A percentile compares a stretch with the other conserved stretches of the same genome.
Evolutionary conservation across 1,140 invertebrate species (phyloP).

Genomic region (Drosophila sp.): DNA sequence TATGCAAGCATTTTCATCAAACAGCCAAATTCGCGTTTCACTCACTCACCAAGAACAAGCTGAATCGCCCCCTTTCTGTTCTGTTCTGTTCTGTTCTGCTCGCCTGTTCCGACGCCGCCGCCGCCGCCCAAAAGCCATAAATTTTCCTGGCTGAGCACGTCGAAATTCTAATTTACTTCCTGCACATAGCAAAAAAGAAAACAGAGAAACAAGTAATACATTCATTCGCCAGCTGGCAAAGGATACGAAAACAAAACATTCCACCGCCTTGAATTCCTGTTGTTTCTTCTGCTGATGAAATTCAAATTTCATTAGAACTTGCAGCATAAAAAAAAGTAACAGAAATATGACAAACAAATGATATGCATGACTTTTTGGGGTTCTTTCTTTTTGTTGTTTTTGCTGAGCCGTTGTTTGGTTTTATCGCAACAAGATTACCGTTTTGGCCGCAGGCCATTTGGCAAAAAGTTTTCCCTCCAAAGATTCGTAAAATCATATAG

Average conservation of each 20-base stretch:
- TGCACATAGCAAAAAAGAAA: slow-evolving; percentile 23
- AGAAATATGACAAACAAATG: slow-evolving; percentile 56
- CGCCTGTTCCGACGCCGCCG: neutral
- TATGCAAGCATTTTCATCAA: slow-evolving; percentile 48
- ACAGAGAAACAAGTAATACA: neutral
- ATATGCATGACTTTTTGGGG: slow-evolving; percentile 53
- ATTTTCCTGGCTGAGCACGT: slow-evolving; percentile 57
- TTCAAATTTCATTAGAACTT: slow-evolving; percentile 65
- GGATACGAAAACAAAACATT: slow-evolving; percentile 36
- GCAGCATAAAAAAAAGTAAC: slow-evolving; percentile 47
- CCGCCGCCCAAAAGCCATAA: slow-evolving; percentile 50
- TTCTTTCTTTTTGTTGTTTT: neutral
- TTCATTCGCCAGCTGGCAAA: slow-evolving; percentile 11
- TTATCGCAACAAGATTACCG: slow-evolving; percentile 38
- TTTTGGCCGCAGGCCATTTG: slow-evolving; percentile 35
- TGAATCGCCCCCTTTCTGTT: neutral
- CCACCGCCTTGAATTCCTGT: slow-evolving; percentile 27
- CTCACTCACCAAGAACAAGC: neutral
- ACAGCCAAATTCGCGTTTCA: slow-evolving; percentile 34
- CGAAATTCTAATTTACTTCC: slow-evolving; percentile 68
- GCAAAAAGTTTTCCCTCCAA: slow-evolving; percentile 17
- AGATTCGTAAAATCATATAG: neutral
- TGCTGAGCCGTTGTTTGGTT: slow-evolving; percentile 1
- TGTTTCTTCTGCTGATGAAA: slow-evolving; percentile 46
- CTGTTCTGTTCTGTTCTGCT: too few species aligned